These are phyloP conservation scores for Phortica magna DNA, from an alignment of 2,888 invertebrate species.

Conservation along the genomic window DNA sequence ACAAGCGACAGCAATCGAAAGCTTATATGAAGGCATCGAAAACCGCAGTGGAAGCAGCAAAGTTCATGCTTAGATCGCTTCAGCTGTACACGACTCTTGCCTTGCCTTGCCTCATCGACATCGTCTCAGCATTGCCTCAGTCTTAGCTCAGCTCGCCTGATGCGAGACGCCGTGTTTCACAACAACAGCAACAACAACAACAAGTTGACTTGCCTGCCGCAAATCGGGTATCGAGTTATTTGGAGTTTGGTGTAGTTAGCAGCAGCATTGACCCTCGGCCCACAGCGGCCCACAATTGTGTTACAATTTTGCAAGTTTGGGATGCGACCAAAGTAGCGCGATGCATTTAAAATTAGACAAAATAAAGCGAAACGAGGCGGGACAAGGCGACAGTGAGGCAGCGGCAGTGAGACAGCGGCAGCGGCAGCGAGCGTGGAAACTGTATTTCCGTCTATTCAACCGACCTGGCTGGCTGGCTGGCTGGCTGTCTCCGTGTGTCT, in stretches of 20 bases:
- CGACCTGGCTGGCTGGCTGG: background rate
- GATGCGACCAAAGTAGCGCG: background rate
- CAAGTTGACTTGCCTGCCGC: background rate
- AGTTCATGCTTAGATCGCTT: slow-evolving; percentile 6
- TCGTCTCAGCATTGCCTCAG: background rate
- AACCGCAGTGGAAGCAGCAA: slow-evolving; percentile 12
- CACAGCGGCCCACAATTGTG: slow-evolving; percentile 16
- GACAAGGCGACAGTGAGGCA: no score
- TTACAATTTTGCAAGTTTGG: background rate
- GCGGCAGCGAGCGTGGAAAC: background rate
- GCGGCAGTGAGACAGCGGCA: no score
- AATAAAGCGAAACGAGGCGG: no score
- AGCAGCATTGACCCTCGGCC: slow-evolving; percentile 15
- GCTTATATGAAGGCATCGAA: no score
- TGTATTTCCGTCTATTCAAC: background rate
- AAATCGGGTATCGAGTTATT: slow-evolving; percentile 2
- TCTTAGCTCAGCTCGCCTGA: background rate
- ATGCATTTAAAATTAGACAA: background rate
- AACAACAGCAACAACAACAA: slow-evolving; percentile 3
- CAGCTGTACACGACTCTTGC: background rate
- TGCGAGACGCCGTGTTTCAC: background rate
- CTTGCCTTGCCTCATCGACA: background rate
- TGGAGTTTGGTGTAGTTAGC: slow-evolving; percentile 1
- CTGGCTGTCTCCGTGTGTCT: background rate
- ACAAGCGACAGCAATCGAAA: background rate